Percentiles rank a stretch among this genome's conserved stretches.
Evolutionary conservation across 2,888 invertebrate genomes (phyloP).

Genomic region (Himalopsyche kuldschensis): DNA sequence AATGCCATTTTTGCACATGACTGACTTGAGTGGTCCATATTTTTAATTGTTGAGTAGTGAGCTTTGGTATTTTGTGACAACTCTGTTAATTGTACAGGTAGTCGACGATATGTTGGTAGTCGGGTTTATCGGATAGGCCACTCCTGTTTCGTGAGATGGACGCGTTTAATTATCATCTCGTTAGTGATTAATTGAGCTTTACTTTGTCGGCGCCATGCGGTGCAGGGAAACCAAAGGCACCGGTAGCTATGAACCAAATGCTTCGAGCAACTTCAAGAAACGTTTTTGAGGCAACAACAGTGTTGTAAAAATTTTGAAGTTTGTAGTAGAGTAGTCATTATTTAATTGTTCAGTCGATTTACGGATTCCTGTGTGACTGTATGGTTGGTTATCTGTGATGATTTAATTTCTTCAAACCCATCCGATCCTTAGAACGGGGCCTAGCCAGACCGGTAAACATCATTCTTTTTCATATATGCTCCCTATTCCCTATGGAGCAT

Average conservation of each 20-base stretch:
- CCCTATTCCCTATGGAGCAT: too few species aligned
- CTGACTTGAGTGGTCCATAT: too few species aligned
- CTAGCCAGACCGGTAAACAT: too few species aligned
- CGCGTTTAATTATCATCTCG: conserved; percentile 35
- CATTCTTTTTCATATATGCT: too few species aligned
- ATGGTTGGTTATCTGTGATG: too few species aligned
- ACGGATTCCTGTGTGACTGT: too few species aligned
- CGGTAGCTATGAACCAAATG: background rate
- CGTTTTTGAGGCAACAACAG: background rate
- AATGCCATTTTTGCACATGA: too few species aligned
- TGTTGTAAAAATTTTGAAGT: background rate
- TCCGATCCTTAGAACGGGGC: too few species aligned
- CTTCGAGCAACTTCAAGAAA: background rate
- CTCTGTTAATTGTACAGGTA: background rate
- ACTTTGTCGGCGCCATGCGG: conserved; percentile 21
- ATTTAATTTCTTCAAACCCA: too few species aligned
- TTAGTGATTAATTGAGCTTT: conserved; percentile 37
- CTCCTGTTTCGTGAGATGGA: background rate
- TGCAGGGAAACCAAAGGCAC: background rate
- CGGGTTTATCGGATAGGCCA: background rate
- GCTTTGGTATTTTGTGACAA: background rate
- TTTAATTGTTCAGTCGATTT: too few species aligned
- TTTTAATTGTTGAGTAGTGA: too few species aligned
- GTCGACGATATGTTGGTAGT: background rate
- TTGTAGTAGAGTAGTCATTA: too few species aligned